Percentiles rank a stretch among this genome's conserved stretches.
phyloP scores from a whole-genome alignment of 2,888 invertebrate species.

The Ormyrus nitidulus region DNA sequence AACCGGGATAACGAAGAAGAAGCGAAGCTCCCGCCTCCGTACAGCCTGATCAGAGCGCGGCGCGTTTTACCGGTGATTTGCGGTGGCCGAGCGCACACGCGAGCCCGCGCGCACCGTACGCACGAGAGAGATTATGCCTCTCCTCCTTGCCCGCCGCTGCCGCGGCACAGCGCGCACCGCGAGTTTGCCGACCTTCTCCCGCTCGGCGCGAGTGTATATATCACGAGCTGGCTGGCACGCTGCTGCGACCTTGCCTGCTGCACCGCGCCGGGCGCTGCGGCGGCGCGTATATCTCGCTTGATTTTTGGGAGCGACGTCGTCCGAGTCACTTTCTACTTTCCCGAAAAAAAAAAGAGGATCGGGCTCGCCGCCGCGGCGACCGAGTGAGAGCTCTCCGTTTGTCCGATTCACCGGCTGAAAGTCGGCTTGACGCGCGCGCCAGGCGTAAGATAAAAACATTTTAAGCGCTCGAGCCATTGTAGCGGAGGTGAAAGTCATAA shows the following conservation, averaged over 20 bases:
- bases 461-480: no score
- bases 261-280: no score
- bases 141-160: neutral
- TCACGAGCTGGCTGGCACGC: neutral
- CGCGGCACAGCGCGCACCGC: neutral
- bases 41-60: neutral
- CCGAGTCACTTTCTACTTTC: slow-evolving; percentile 40
- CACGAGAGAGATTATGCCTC: neutral
- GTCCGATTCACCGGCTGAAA: no score
- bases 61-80: slow-evolving; percentile 26
- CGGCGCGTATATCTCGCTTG: no score
- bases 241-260: slow-evolving; percentile 26
- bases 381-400: no score
- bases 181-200: slow-evolving; percentile 40
- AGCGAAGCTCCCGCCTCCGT: neutral
- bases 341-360: slow-evolving; percentile 15
- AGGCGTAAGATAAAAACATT: no score
- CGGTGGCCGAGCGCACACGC: slow-evolving; percentile 3
- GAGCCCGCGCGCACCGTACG: neutral
- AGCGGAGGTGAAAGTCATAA: no score
- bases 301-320: neutral
- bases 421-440: no score
- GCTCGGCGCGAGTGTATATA: neutral
- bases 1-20: neutral
- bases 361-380: neutral